phyloP scores from a whole-genome alignment of 2,113 vertebrate genomes.

The Cairina moschata region DNA sequence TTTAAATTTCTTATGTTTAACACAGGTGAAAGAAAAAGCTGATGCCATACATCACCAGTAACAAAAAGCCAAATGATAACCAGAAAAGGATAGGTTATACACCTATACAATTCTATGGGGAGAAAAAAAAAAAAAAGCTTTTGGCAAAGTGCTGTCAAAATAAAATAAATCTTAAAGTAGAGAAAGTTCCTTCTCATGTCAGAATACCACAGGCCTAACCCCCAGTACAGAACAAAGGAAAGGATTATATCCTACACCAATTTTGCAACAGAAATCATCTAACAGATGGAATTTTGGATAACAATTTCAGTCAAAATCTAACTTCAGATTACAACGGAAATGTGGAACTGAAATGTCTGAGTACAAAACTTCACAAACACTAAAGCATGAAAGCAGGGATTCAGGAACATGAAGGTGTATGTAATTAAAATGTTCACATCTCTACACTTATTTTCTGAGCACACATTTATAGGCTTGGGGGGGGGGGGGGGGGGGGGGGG shows the following conservation, averaged over 20 bases:
- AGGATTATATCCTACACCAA: no score
- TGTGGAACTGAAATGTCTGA: not conserved
- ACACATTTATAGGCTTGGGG: not conserved
- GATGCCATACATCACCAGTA: not conserved
- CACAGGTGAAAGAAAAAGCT: not conserved
- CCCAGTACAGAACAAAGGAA: not conserved
- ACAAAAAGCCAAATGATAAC: not conserved
- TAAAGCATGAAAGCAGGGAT: not conserved
- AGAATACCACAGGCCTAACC: not conserved
- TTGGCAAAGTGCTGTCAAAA: not conserved
- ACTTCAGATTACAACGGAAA: not conserved
- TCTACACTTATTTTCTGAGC: not conserved
- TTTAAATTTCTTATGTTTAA: not conserved
- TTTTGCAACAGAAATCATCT: not conserved
- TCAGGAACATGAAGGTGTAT: not conserved
- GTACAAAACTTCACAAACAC: not conserved
- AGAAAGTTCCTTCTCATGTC: not conserved
- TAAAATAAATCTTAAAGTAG: not conserved
- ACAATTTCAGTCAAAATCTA: not conserved
- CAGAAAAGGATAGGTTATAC: not conserved
- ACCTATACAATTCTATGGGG: no score
- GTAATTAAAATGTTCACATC: not conserved
- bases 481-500: no score
- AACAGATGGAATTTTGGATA: not conserved
- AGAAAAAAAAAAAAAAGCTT: not conserved